phyloP scores from a whole-genome alignment of 1,140 invertebrate species.

The Drosophila nasuta region DNA sequence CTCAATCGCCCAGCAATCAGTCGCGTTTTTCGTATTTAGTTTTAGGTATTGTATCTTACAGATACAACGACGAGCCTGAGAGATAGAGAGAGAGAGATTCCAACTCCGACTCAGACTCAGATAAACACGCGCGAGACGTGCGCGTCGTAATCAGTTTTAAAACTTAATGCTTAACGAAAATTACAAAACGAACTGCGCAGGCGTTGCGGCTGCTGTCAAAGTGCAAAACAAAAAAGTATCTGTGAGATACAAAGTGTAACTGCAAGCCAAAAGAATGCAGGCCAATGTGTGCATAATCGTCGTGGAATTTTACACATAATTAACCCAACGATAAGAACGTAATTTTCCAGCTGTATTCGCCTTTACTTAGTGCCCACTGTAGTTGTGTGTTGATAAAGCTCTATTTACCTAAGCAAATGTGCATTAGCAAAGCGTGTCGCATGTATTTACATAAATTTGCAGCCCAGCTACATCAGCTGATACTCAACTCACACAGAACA shows the following conservation, averaged over 20 bases:
- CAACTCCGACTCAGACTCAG: background rate
- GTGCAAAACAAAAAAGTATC: constrained; percentile 42
- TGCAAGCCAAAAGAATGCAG: constrained; percentile 1
- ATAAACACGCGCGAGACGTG: constrained; percentile 30
- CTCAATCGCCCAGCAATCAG: constrained; percentile 79
- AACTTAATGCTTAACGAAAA: constrained; percentile 8
- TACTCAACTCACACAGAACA: constrained; percentile 29
- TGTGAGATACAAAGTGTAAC: constrained; percentile 37
- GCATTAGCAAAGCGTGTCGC: constrained; percentile 41
- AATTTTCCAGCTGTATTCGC: background rate
- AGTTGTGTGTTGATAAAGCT: constrained; percentile 22
- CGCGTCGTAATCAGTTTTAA: constrained; percentile 27
- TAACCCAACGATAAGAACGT: constrained; percentile 9
- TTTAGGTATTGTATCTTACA: constrained; percentile 53
- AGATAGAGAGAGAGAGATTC: background rate
- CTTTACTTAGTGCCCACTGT: constrained; percentile 17
- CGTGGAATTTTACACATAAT: constrained; percentile 22
- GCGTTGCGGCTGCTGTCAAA: constrained; percentile 52
- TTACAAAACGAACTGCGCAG: constrained; percentile 48
- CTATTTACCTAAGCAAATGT: constrained; percentile 56
- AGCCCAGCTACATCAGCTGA: constrained; percentile 57
- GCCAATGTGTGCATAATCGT: constrained; percentile 14
- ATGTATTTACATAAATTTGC: constrained; percentile 56
- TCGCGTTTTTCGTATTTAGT: constrained; percentile 45
- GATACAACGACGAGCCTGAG: constrained; percentile 25